These are phyloP conservation scores for Chaitophorus viminalis DNA, from an alignment of 2,888 invertebrate genomes.

Conservation along the genomic window DNA sequence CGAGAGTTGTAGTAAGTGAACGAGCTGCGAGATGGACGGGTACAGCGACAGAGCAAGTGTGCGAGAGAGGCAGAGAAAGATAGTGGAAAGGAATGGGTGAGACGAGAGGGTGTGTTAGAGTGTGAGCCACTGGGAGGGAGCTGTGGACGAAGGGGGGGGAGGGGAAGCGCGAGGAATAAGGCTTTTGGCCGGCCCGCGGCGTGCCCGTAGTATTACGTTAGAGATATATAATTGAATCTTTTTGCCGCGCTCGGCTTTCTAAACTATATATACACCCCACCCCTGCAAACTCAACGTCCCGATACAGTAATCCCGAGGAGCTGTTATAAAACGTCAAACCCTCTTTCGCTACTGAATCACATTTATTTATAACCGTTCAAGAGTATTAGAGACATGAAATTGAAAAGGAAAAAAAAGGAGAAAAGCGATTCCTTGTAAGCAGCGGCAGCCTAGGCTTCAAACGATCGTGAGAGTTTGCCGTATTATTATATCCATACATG, in stretches of 20 bases:
- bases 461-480: neutral
- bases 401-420: conserved; percentile 39
- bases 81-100: neutral
- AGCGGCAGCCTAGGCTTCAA: neutral
- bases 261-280: conserved; percentile 43
- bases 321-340: conserved; percentile 62
- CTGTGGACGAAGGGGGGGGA: conserved; percentile 8
- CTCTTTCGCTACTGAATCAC: conserved; percentile 61
- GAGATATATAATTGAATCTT: conserved; percentile 61
- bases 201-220: conserved; percentile 41
- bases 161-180: conserved; percentile 1
- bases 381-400: conserved; percentile 61
- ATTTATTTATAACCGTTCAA: conserved; percentile 62
- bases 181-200: conserved; percentile 49
- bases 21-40: too few relatives aligned
- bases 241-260: conserved; percentile 49
- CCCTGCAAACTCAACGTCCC: conserved; percentile 30
- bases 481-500: neutral
- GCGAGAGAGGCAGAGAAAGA: neutral
- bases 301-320: conserved; percentile 53
- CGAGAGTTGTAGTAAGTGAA: neutral
- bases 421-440: conserved; percentile 27
- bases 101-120: neutral
- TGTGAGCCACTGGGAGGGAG: conserved; percentile 15
- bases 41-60: too few relatives aligned